These are phyloP conservation scores for Pygmarrhopalites habei DNA, from an alignment of 1,140 invertebrate genomes.

Conservation along the genomic window DNA sequence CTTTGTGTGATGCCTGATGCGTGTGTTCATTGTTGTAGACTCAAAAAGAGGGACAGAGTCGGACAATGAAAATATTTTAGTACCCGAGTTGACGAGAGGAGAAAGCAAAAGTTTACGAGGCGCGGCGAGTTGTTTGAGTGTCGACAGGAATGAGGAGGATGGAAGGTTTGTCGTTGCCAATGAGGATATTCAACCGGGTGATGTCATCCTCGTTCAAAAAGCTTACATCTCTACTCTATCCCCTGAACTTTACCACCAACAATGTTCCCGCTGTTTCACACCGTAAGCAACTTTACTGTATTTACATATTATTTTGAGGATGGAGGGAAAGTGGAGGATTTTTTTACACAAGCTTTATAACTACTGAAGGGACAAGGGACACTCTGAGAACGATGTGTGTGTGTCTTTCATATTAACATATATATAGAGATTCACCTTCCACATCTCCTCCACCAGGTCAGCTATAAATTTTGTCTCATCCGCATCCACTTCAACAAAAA, in stretches of 20 bases:
- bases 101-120: slow-evolving; percentile 17
- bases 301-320: too few species aligned
- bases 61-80: neutral
- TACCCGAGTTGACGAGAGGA: slow-evolving; percentile 26
- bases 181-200: slow-evolving; percentile 57
- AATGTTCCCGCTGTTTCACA: slow-evolving; percentile 73
- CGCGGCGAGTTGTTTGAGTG: slow-evolving; percentile 15
- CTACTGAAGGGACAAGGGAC: too few species aligned
- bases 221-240: slow-evolving; percentile 63
- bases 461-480: too few species aligned
- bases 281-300: too few species aligned
- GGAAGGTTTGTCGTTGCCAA: slow-evolving; percentile 48
- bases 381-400: too few species aligned
- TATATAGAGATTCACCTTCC: too few species aligned
- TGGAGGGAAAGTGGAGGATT: too few species aligned
- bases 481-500: too few species aligned
- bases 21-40: too few species aligned
- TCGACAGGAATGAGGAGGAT: slow-evolving; percentile 19
- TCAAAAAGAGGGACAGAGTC: neutral
- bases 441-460: too few species aligned
- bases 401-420: too few species aligned
- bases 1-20: neutral
- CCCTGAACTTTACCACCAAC: slow-evolving; percentile 59
- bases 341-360: too few species aligned
- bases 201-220: slow-evolving; percentile 63